phyloP scores from a whole-genome alignment of 2,888 invertebrate species.

The Resseliella maxima region DNA sequence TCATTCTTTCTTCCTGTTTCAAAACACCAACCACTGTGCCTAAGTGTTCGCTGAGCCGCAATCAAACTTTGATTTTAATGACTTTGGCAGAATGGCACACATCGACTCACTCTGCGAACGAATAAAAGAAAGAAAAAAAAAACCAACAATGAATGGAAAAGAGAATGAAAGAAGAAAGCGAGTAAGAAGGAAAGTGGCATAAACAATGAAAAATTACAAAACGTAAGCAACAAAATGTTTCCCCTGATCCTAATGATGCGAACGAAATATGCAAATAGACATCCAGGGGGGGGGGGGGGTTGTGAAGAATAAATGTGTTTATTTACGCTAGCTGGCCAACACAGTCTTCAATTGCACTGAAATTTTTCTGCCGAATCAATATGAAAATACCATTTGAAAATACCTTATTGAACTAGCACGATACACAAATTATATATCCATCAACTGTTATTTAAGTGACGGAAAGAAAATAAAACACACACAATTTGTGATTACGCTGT shows the following conservation, averaged over 20 bases:
- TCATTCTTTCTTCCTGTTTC: not conserved
- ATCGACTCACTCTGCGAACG: not conserved
- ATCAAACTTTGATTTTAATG: constrained; percentile 42
- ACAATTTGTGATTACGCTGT: not conserved
- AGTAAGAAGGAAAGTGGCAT: not conserved
- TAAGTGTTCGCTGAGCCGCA: not conserved
- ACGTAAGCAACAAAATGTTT: constrained; percentile 25
- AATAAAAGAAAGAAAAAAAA: too few species aligned
- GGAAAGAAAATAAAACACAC: not conserved
- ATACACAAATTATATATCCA: not conserved
- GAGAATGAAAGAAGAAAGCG: too few species aligned
- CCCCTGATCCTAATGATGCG: constrained; percentile 21
- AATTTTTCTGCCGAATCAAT: not conserved
- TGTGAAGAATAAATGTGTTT: constrained; percentile 39
- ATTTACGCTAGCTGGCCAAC: not conserved
- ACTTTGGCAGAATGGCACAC: not conserved
- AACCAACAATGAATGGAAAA: not conserved
- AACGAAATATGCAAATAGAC: constrained; percentile 33
- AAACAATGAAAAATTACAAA: constrained; percentile 30
- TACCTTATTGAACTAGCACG: not conserved
- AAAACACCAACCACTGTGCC: not conserved
- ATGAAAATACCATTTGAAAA: not conserved
- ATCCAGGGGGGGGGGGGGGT: not conserved
- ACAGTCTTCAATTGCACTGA: not conserved
- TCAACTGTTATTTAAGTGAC: not conserved